Base-by-base conservation (phyloP, 2,113 vertebrate genomes). In the Nothocercus julius region DNA sequence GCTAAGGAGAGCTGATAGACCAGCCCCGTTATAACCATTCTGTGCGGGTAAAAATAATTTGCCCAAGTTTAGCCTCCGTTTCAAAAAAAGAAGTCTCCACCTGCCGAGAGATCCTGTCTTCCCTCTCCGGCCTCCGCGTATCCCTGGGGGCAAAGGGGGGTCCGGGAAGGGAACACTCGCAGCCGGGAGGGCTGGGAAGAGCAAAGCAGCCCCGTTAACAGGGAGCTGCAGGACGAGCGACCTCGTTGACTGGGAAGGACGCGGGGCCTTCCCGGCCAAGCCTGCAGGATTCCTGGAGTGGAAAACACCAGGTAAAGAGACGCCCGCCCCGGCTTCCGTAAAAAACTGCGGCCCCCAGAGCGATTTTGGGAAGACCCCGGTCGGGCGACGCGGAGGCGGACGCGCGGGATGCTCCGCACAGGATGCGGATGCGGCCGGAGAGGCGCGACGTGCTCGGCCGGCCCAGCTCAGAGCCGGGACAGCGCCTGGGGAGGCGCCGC, bases 251-350 rank as follows among this genome's bases (percentile, higher is more conserved):
- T 36, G 36, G 36, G 36, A 36, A 36, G 36, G 36, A 36, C 36
- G 42, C 42, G 42, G 42, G 42, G 42, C 42, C 42, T 79, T 47
- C 30, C 94, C 88, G 49, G 22, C n/a, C 38, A 15, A 42, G 30
- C 3, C 21, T 64, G 30, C 0, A 0, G 44, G 9, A 32, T 40
- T 32, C 44, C 56, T 1, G 1, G 27, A 45, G 64, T 25, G 0
- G 0, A 15, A 53, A 88, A 47, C 0, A 22, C n/a, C 1, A 0
- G 16, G 4, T 7, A n/a, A 28, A 18, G 75, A 58, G 75, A 40
- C 10, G 62, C 53, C 62, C 32, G 62, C 74, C 58, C 67, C 53
- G 62, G 11, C 17, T 40, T 24, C 21, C 11, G 19, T 15, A 20
- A 18, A 5, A 1, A 45, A 15, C 13, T 49, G 2, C 1, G 89